Evolutionary conservation across 1,140 invertebrate species (phyloP).

Genomic region (Brachionus asplanchnoidis): DNA sequence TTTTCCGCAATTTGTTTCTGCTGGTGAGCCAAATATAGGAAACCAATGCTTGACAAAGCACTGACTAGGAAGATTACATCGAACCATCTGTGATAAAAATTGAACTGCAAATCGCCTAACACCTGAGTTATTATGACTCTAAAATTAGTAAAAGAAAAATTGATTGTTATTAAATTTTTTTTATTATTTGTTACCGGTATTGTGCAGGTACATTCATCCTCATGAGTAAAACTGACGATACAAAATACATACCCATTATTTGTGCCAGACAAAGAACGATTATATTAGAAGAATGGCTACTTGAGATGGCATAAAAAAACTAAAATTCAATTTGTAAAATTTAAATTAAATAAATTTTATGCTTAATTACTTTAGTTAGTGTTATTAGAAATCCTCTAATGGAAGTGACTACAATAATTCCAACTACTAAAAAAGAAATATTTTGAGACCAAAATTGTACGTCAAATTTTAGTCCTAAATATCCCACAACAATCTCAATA

Average conservation of each 20-base stretch:
- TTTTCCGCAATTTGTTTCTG: slow-evolving; percentile 39
- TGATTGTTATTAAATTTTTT: neutral
- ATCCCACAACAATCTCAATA: slow-evolving; percentile 92
- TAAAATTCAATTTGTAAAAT: slow-evolving; percentile 58
- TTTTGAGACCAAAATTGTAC: slow-evolving; percentile 99
- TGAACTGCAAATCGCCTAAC: slow-evolving; percentile 93
- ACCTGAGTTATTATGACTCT: slow-evolving; percentile 95
- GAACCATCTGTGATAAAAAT: slow-evolving; percentile 99
- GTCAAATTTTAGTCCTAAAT: slow-evolving; percentile 92
- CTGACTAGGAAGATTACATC: slow-evolving; percentile 98
- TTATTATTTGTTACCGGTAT: slow-evolving; percentile 63
- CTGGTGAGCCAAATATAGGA: slow-evolving; percentile 81
- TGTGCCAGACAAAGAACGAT: slow-evolving; percentile 93
- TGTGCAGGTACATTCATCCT: slow-evolving; percentile 99
- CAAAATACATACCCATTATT: slow-evolving; percentile 99
- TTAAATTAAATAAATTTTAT: neutral
- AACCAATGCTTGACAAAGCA: slow-evolving; percentile 87
- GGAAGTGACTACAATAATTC: slow-evolving; percentile 95
- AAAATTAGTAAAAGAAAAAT: slow-evolving; percentile 42
- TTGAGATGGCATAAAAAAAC: slow-evolving; percentile 99
- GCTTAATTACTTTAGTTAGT: slow-evolving; percentile 77
- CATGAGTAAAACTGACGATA: slow-evolving; percentile 92
- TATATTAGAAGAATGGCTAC: slow-evolving; percentile 95
- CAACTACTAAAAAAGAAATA: slow-evolving; percentile 91
- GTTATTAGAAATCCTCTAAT: slow-evolving; percentile 91